Base-by-base conservation (phyloP, 2,888 invertebrate genomes). In the Sympetrum striolatum region DNA sequence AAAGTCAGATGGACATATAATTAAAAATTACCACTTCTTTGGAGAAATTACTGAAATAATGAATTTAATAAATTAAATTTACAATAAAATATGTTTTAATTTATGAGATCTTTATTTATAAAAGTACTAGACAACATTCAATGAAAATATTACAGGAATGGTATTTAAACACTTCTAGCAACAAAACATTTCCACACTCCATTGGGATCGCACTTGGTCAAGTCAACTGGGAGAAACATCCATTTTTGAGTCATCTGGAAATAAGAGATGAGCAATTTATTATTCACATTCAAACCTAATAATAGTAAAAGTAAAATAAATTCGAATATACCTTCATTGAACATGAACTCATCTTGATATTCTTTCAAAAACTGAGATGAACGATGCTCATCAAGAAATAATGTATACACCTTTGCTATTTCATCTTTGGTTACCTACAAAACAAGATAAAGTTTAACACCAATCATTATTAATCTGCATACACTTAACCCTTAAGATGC, bases 291-390 rank as follows among this genome's bases (percentile, higher is more conserved):
- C 3, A 81, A n/a, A 3, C 3, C 15, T 14, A 1, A 25, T n/a
- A 25, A n/a, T 2, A n/a, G 12, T 48, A 2, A 4, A 0, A 22
- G 2, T 12, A 6, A 58, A n/a, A 8, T 25, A 5, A 2, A 90
- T 58, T 3, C 39, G 35, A 10, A 58, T 58, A 53, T 64, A 86
- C 86, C 80, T 90, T 90, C 80, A 58, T 91, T 94, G 92, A 98
- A 99, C 97, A 99, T 97, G 93, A 98, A 99, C 93, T 98, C 98
- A 92, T 98, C 97, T 93, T 99, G 98, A 93, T 98, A 98, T 93
- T 99, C 98, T 93, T 97, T 98, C 35, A 99, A 95, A 94, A 98
- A 99, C 94, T 98, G 98, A 91, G 98, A 97, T 0, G 99, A 99
- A 90, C 99, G 96, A 91, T 96, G 96, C 94, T 99, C 98, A 93